A percentile compares a stretch with the other conserved stretches of the same genome.
Conservation (phyloP, 1,140 invertebrate species). For the Glossosoma conforme region DNA sequence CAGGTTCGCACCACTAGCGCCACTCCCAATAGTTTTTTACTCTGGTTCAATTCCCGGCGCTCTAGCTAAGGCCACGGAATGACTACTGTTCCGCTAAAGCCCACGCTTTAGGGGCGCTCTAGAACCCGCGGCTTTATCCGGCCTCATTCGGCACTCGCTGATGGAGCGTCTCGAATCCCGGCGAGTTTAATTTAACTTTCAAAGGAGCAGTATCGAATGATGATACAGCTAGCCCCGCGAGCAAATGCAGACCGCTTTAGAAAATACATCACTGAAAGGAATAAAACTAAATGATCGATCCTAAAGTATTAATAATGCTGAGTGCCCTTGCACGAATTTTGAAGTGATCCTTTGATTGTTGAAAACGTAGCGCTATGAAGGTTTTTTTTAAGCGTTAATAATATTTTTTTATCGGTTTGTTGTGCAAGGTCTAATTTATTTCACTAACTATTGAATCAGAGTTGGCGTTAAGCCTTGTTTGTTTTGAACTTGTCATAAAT, state of each 20-base stretch:
- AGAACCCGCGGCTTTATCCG: slow-evolving; percentile 7
- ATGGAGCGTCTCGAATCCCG: slow-evolving; percentile 4
- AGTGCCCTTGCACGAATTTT: no score
- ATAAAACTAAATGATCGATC: no score
- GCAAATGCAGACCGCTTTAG: slow-evolving; percentile 5
- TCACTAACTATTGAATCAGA: no score
- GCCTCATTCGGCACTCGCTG: slow-evolving; percentile 11
- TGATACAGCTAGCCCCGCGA: slow-evolving; percentile 1
- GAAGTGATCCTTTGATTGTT: no score
- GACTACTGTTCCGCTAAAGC: slow-evolving; percentile 19
- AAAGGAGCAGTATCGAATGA: slow-evolving; percentile 13
- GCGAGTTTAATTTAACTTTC: slow-evolving; percentile 18
- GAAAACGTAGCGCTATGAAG: no score
- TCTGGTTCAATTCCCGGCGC: not conserved
- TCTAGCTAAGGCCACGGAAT: slow-evolving; percentile 13
- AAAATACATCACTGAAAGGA: no score
- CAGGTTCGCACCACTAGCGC: not conserved
- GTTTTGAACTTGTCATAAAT: no score
- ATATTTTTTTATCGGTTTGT: no score
- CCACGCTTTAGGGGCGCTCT: not conserved
- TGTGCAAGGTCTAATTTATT: no score
- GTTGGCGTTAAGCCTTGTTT: no score
- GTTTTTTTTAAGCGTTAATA: no score
- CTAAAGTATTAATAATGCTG: no score
- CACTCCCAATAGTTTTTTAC: slow-evolving; percentile 13